Percentiles rank a stretch among this genome's conserved stretches.
These are phyloP conservation scores for Schizaphis graminum DNA, from an alignment of 2,888 invertebrate species.

Conservation along the genomic window DNA sequence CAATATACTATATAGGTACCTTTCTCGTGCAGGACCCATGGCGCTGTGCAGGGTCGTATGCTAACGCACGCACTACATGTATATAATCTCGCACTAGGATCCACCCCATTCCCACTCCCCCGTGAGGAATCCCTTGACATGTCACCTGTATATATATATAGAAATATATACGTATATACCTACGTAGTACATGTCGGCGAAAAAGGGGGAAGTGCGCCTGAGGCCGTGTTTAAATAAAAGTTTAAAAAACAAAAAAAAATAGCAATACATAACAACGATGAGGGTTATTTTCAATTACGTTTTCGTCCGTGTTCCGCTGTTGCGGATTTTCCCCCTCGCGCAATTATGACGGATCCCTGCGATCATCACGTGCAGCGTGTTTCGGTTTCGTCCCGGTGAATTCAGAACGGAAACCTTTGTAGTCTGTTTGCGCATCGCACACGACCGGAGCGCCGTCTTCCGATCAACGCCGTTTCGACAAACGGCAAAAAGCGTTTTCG, in stretches of 20 bases:
- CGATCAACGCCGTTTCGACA: background rate
- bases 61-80: background rate
- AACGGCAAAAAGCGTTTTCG: background rate
- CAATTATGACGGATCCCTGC: background rate
- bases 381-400: background rate
- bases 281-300: constrained; percentile 9
- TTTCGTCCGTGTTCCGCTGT: constrained; percentile 10
- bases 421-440: background rate
- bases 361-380: background rate
- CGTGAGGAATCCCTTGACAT: background rate
- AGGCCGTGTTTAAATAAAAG: constrained; percentile 5
- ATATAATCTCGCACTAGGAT: background rate
- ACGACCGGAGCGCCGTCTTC: background rate
- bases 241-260: constrained; percentile 14
- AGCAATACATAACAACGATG: background rate
- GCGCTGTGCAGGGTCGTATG: background rate
- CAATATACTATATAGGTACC: background rate
- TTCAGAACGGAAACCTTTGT: background rate
- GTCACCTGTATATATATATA: background rate
- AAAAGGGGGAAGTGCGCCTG: background rate
- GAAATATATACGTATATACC: no score
- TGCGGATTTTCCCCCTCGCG: background rate
- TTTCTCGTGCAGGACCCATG: background rate
- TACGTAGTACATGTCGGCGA: background rate
- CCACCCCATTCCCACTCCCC: background rate